Evolutionary conservation across 35 echinoderm and acorn worm genomes (phyloP).

Genomic region (Strongylocentrotus purpuratus): DNA sequence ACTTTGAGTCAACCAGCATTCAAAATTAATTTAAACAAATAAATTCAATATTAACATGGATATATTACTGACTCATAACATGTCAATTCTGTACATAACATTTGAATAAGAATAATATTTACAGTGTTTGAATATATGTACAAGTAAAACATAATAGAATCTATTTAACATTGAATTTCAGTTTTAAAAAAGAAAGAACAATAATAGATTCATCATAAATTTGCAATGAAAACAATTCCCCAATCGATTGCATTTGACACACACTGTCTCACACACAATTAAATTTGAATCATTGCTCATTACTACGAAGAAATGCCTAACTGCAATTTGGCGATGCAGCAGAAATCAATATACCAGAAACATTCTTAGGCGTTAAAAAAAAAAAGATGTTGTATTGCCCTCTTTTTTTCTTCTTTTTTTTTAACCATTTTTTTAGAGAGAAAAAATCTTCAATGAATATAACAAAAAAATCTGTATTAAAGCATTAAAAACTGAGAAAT

Average conservation of each 20-base stretch:
- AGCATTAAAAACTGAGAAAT: no score
- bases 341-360: background rate
- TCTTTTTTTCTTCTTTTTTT: no score
- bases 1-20: background rate
- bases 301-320: background rate
- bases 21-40: no score
- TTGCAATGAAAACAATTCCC: background rate
- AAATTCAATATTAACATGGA: background rate
- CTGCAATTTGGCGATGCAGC: background rate
- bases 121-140: background rate
- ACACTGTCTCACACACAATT: background rate
- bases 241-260: background rate
- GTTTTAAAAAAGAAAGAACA: background rate
- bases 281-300: background rate
- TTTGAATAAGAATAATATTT: background rate
- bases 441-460: no score
- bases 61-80: background rate
- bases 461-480: no score
- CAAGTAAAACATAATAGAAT: background rate
- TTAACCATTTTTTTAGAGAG: no score
- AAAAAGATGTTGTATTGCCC: no score
- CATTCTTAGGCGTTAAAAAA: background rate
- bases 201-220: background rate
- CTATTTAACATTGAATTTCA: background rate
- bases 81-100: background rate